Evolutionary conservation across 1,140 invertebrate species (phyloP).

Genomic region (Hycleus phaleratus): DNA sequence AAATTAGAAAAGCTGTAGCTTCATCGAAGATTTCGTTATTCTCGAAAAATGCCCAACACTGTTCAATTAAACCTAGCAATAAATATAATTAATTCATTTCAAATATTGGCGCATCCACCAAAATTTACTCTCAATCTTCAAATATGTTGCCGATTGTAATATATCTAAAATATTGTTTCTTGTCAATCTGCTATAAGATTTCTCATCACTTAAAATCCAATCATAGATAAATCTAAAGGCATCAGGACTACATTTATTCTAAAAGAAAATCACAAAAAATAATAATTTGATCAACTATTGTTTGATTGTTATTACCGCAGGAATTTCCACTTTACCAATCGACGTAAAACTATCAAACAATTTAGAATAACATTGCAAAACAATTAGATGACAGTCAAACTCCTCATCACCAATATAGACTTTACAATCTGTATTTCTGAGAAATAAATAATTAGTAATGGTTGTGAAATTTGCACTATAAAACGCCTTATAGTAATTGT

Average conservation of each 20-base stretch:
- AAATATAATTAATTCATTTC: not conserved
- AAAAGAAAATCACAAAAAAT: slow-evolving; percentile 9
- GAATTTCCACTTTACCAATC: slow-evolving; percentile 45
- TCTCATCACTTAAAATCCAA: slow-evolving; percentile 60
- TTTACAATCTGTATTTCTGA: slow-evolving; percentile 51
- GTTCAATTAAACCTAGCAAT: slow-evolving; percentile 55
- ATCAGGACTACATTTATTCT: slow-evolving; percentile 34
- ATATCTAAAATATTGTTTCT: slow-evolving; percentile 61
- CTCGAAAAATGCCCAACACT: slow-evolving; percentile 65
- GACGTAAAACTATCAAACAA: slow-evolving; percentile 46
- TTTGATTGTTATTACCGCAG: slow-evolving; percentile 38
- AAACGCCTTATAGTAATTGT: too few species aligned
- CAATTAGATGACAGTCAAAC: slow-evolving; percentile 52
- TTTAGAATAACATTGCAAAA: slow-evolving; percentile 51
- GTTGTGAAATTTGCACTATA: too few species aligned
- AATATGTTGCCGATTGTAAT: slow-evolving; percentile 56
- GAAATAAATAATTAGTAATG: slow-evolving; percentile 12
- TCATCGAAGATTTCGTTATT: slow-evolving; percentile 59
- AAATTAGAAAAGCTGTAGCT: slow-evolving; percentile 61
- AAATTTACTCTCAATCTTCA: slow-evolving; percentile 54
- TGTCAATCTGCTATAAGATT: slow-evolving; percentile 50
- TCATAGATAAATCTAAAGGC: slow-evolving; percentile 63
- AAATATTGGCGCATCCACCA: not conserved
- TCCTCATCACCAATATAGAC: slow-evolving; percentile 49
- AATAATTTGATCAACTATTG: not conserved